Base-by-base conservation (phyloP, 37 sponge, comb jelly and placozoan genomes). In the Hexactinellida sp. region DNA sequence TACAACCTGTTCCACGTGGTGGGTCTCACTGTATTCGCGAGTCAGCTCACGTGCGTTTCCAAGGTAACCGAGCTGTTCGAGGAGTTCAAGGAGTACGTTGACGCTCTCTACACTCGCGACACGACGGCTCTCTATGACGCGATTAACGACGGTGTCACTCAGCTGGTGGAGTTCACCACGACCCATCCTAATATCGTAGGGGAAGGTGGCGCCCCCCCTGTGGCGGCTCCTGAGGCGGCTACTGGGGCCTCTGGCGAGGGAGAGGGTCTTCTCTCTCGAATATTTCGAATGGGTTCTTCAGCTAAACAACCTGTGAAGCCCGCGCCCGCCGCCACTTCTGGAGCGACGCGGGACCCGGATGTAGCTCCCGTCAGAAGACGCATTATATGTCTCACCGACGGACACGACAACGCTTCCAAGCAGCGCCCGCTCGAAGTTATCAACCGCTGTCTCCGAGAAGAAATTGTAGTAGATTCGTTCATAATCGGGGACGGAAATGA, bases 361-460 rank as follows among this genome's bases (percentile, higher is more conserved):
- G 76, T 63, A 7, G 32, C 76, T 25, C 76, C 76, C 13, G 13
- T 63, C 30, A 10, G 76, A 23, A 37, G 82, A 19, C n/a, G 87
- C 1, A 37, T 86, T 9, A 37, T 86, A 16, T 86, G 87, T 34
- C 82, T 86, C 1, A 38, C 87, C 5, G 87, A 86, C 63, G 87
- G 87, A 21, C 39, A 76, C 13, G 87, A 87, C 37, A 87, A 87
- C 82, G 83, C 34, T 36, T 87, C 87, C 41, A 82, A 28, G 7
- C 10, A 28, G 76, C 35, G 38, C 0, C 87, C 87, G 25, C 83
- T 41, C 37, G 41, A 38, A 36, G 83, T 87, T 3, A 24, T 38
- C 1, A 87, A 82, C 1, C 39, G 82, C 34, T 39, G 82, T n/a
- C 83, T 41, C 25, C 41, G 82, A 38, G 82, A 39, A 28, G 30